Conservation (phyloP, 2,797 vertebrate species). For the Typhlichthys subterraneus region DNA sequence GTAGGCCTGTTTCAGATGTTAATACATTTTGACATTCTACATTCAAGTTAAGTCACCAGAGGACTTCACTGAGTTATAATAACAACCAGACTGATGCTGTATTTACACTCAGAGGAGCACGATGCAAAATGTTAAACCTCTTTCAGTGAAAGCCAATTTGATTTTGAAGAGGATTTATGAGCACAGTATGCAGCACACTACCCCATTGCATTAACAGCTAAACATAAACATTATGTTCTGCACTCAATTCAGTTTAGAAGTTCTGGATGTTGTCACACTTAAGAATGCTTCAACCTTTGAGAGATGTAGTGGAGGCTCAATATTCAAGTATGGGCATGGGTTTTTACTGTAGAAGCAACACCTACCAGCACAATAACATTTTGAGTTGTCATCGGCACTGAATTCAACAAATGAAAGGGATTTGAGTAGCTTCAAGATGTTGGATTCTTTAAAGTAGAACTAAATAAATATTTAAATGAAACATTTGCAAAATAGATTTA, state of each 20-base stretch:
- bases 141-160: slow-evolving; percentile 19
- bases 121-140: slow-evolving; percentile 26
- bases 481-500: no score
- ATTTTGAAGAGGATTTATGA: slow-evolving; percentile 30
- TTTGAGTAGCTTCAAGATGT: no score
- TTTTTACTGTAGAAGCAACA: background rate
- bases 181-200: slow-evolving; percentile 22
- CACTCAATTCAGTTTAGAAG: slow-evolving; percentile 11
- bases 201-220: slow-evolving; percentile 19
- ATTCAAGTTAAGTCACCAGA: no score
- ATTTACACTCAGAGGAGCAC: background rate
- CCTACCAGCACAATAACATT: background rate
- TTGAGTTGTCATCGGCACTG: background rate
- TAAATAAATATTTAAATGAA: no score
- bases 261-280: slow-evolving; percentile 43
- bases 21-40: no score
- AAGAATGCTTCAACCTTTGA: slow-evolving; percentile 37
- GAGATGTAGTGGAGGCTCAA: slow-evolving; percentile 24
- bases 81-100: no score
- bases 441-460: no score
- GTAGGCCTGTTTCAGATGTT: no score
- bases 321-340: background rate
- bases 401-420: background rate
- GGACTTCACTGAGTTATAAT: no score
- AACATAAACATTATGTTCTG: slow-evolving; percentile 50